A percentile compares a stretch with the other conserved stretches of the same genome.
These are phyloP conservation scores for Sinocyclocheilus anshuiensis DNA, from an alignment of 2,113 vertebrate genomes.

Conservation along the genomic window DNA sequence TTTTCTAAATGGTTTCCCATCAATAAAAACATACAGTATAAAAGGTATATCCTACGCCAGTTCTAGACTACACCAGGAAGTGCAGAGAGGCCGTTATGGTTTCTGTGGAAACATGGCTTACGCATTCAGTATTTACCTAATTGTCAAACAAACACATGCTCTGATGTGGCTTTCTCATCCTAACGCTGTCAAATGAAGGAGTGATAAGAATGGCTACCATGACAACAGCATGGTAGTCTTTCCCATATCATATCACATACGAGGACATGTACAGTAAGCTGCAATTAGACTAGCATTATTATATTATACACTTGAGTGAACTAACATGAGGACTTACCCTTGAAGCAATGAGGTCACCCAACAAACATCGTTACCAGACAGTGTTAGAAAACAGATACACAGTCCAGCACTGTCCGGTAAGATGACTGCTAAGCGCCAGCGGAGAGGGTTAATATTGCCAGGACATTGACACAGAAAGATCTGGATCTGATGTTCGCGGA, in stretches of 20 bases:
- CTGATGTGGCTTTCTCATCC: conserved; percentile 23
- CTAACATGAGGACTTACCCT: conserved; percentile 9
- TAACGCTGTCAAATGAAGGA: neutral
- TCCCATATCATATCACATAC: neutral
- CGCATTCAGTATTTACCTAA: conserved; percentile 20
- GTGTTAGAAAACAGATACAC: conserved; percentile 93
- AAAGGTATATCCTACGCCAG: neutral
- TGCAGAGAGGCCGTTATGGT: neutral
- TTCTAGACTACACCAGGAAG: neutral
- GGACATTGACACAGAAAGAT: neutral
- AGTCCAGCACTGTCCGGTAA: conserved; percentile 99
- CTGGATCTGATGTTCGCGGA: conserved; percentile 69
- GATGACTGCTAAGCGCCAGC: conserved; percentile 92
- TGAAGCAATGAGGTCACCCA: conserved; percentile 76
- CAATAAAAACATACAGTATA: neutral
- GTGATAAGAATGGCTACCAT: neutral
- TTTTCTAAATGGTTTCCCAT: neutral
- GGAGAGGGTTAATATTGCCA: neutral
- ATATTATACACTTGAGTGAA: neutral
- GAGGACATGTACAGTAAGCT: neutral
- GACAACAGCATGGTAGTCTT: neutral
- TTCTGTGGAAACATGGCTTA: conserved; percentile 40
- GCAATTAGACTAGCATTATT: neutral
- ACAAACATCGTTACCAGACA: conserved; percentile 99
- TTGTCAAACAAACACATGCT: conserved; percentile 24